These are phyloP conservation scores for Hyperopisus bebe DNA, from an alignment of 2,113 vertebrate species.

Conservation along the genomic window DNA sequence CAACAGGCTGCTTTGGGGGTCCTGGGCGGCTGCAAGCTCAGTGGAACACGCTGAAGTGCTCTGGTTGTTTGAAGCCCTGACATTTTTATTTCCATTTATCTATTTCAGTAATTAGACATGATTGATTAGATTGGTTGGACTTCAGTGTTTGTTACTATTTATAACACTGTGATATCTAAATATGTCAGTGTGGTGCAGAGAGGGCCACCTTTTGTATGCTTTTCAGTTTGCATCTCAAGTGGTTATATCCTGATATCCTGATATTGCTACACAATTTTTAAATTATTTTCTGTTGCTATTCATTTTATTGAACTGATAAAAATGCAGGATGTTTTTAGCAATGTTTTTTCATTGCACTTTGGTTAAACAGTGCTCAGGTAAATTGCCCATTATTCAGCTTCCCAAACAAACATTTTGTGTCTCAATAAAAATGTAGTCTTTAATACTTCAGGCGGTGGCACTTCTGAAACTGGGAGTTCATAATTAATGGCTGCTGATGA, in stretches of 20 bases:
- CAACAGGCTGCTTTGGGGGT: slow-evolving; percentile 1
- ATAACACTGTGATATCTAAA: background rate
- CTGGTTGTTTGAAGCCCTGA: background rate
- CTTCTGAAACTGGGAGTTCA: background rate
- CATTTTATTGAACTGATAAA: background rate
- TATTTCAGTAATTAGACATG: background rate
- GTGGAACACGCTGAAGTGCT: background rate
- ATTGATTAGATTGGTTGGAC: background rate
- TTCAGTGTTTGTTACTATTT: background rate
- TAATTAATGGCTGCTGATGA: background rate
- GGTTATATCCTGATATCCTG: background rate
- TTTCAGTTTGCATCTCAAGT: background rate
- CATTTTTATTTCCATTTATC: background rate
- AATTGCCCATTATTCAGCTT: background rate
- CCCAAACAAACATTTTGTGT: background rate
- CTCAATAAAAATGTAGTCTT: background rate
- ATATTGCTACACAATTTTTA: background rate
- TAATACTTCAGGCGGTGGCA: background rate
- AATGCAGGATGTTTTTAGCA: background rate
- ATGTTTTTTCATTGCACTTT: background rate
- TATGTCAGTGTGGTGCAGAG: background rate
- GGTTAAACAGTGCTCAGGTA: background rate
- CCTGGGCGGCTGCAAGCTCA: background rate
- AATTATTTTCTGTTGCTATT: background rate
- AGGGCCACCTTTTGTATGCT: background rate